Conservation (phyloP, 1,140 invertebrate species). For the Brachionus sp. region DNA sequence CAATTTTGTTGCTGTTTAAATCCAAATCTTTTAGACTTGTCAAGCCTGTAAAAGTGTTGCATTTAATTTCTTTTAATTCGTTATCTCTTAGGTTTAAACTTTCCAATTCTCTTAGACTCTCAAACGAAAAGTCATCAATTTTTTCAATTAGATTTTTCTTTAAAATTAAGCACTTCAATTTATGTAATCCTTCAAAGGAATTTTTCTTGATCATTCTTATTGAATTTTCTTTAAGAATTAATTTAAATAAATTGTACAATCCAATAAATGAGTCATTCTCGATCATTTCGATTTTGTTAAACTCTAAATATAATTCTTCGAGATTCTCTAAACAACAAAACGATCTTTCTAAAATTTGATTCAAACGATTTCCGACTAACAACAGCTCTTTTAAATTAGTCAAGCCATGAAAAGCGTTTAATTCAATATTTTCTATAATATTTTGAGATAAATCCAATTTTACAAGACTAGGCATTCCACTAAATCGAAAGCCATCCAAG, state of each 20-base stretch:
- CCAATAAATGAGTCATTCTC: conserved; percentile 11
- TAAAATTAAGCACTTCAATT: conserved; percentile 18
- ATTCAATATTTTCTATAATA: neutral
- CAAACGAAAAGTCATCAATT: neutral
- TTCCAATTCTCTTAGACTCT: neutral
- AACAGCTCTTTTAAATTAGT: neutral
- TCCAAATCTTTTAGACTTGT: neutral
- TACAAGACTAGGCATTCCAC: neutral
- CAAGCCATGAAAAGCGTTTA: neutral
- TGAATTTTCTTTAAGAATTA: conserved; percentile 16
- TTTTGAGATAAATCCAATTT: conserved; percentile 20
- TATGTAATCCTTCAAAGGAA: conserved; percentile 5
- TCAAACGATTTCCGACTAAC: neutral
- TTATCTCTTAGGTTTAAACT: conserved; percentile 24
- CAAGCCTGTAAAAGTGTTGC: neutral
- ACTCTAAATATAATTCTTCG: neutral
- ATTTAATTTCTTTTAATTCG: neutral
- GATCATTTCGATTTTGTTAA: neutral
- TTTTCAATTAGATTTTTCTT: neutral
- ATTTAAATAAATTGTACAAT: neutral
- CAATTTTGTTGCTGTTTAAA: neutral
- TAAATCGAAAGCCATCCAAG: neutral
- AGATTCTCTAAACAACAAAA: neutral
- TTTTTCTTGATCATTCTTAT: neutral
- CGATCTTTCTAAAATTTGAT: neutral